Evolutionary conservation across 2,888 invertebrate genomes (phyloP), one percentile per base, ranked within the genome.

Genomic region (Trissonchulus latispiculum): DNA sequence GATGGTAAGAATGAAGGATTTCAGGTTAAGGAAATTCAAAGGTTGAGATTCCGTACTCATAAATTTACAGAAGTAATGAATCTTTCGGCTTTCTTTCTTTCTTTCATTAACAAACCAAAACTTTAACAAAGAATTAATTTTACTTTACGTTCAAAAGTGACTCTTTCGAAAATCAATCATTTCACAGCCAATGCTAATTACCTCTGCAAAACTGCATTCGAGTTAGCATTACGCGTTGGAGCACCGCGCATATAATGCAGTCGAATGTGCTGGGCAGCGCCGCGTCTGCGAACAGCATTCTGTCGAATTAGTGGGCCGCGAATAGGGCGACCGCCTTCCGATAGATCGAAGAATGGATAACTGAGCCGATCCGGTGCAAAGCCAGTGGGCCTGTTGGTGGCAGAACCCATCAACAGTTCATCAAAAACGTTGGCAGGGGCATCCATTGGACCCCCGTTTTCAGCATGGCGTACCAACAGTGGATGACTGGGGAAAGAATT

Each of bases 401-500:
- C 48, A 8, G 8, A 23, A 23, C 48, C 48, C 48, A 48, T 48
- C 48, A 48, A 23, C 48, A 48, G 23, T 15, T 48, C 48, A 48
- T 48, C 48, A 23, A 48, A 48, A 8, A 48, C 48, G 48, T 48
- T 48, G 48, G 48, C 48, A 8, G 48, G 48, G 23, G 48, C 8
- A 8, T 48, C 48, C 8, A 8, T 48, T 8, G 48, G 48, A 8
- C 48, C 8, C 8, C 48, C 48, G 28, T 33, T 84, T 59, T 85
- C 85, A 0, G 81, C 79, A 72, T 83, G 84, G 15, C 85, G 77
- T 8, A 84, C 81, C 37, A 86, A 78, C 48, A 86, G 78, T 29
- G 88, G 87, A 76, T 90, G 87, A 3, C 87, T 85, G 35, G 32
- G 66, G 28, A 64, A 64, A 18, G 66, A 48, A 23, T 48, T 48